phyloP scores from a whole-genome alignment of 2,797 vertebrate genomes.

The Semotilus atromaculatus region DNA sequence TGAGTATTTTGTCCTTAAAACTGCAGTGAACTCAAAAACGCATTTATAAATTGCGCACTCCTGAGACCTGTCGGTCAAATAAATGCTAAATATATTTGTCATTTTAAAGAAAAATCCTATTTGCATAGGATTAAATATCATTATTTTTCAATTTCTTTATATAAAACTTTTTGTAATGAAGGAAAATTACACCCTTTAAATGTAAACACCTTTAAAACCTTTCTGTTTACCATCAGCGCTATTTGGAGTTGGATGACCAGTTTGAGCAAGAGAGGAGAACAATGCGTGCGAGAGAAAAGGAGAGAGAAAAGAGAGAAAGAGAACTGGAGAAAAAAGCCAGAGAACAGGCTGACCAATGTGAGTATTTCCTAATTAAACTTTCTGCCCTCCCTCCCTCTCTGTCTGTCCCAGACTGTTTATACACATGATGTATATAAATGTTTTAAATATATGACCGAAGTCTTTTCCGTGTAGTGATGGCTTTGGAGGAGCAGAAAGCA shows the following conservation, averaged over 20 bases:
- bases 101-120: too few relatives aligned
- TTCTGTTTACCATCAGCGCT: slow-evolving; percentile 66
- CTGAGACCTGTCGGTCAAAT: too few relatives aligned
- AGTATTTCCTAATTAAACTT: slow-evolving; percentile 51
- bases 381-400: not conserved
- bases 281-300: slow-evolving; percentile 76
- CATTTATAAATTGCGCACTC: too few relatives aligned
- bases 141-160: not conserved
- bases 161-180: not conserved
- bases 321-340: slow-evolving; percentile 82
- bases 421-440: not conserved
- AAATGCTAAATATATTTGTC: too few relatives aligned
- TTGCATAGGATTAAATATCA: not conserved
- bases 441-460: not conserved
- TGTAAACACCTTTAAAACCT: not conserved
- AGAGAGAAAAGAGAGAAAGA: slow-evolving; percentile 75
- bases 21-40: too few relatives aligned
- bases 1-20: too few relatives aligned
- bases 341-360: slow-evolving; percentile 81
- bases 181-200: not conserved
- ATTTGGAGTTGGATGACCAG: slow-evolving; percentile 82
- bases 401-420: not conserved
- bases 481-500: slow-evolving; percentile 79
- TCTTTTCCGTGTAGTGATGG: slow-evolving; percentile 44
- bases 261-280: slow-evolving; percentile 80